Evolutionary conservation across 2,797 vertebrate genomes (phyloP), one percentile per base, ranked within the genome.

Genomic region (Lemur catta): DNA sequence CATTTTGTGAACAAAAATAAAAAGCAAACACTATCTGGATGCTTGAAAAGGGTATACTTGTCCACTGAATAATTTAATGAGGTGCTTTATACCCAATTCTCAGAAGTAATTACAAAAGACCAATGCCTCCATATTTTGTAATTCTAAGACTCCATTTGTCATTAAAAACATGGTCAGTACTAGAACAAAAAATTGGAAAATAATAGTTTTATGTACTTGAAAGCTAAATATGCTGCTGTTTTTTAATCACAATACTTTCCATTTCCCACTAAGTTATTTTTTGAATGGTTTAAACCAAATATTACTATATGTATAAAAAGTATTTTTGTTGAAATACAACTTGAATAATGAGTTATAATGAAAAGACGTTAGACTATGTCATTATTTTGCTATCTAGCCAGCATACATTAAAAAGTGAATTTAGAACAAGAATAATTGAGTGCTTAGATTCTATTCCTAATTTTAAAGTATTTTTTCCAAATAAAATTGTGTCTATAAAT

Each of bases 91-190:
- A 96, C 67, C 41, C 88, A 96, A 43, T 97, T 95, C 93, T 96
- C 93, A 97, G 86, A 96, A 97, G 88, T 95, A 97, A 97, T 98
- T 98, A 72, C 24, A 91, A 97, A 97, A 96, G 43, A 91, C 24
- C 50, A 92, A 33, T 69, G 17, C n/a, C 72, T 97, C 88, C 72
- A 86, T 78, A 87, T 93, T 95, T 97, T 96, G 33, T 65, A 94
- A 96, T 97, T 97, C 79, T 75, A 78, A 89, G 72, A 93, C 63
- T 94, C 89, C 50, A 7, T 72, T 43, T 57, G 55, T 89, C 24
- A 20, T 0, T 41, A 89, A 98, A 90, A 85, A 38, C 88, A 71
- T 92, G 75, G 2, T 75, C 0, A 1, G 35, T 78, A 88, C 91
- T 72, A 91, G 48, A 94, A 24, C 33, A 59, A 41, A 41, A 91